Evolutionary conservation across 1,140 invertebrate genomes (phyloP).

Genomic region (Mylabris phalerata): DNA sequence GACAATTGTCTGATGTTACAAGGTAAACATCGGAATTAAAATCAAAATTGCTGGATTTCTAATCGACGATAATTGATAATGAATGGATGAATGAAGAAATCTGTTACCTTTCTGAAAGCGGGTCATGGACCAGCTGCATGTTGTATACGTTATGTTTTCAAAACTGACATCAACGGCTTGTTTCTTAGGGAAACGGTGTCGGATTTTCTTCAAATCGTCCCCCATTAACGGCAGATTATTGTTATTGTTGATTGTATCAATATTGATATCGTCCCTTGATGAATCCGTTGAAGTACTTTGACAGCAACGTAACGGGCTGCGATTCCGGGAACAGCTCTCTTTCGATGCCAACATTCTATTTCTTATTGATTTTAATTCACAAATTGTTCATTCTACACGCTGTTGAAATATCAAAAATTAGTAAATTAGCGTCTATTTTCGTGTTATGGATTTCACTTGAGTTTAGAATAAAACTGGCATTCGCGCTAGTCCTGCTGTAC

Average conservation of each 20-base stretch:
- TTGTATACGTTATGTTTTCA: constrained; percentile 23
- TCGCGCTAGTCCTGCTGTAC: too few species aligned
- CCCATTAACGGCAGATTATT: constrained; percentile 1
- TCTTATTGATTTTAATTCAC: too few species aligned
- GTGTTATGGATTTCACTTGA: too few species aligned
- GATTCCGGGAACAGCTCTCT: too few species aligned
- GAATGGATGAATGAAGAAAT: neutral
- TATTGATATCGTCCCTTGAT: constrained; percentile 1
- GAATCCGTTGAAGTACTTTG: constrained; percentile 18
- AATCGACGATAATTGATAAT: neutral
- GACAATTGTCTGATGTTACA: too few species aligned
- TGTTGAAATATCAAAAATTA: too few species aligned
- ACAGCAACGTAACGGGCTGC: constrained; percentile 26
- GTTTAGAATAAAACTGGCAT: too few species aligned
- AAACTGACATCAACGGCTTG: constrained; percentile 26
- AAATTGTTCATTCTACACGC: too few species aligned
- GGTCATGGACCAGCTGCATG: constrained; percentile 25
- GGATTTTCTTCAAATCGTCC: neutral
- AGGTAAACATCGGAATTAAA: neutral
- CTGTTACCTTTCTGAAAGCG: constrained; percentile 27
- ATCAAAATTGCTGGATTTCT: neutral
- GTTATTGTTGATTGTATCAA: constrained; percentile 7
- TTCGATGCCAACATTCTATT: too few species aligned
- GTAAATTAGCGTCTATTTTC: too few species aligned
- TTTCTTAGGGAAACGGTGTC: constrained; percentile 23